Percentiles rank a stretch among this genome's conserved stretches.
Conservation (phyloP, 2,888 invertebrate genomes). For the Dryadula phaetusa region DNA sequence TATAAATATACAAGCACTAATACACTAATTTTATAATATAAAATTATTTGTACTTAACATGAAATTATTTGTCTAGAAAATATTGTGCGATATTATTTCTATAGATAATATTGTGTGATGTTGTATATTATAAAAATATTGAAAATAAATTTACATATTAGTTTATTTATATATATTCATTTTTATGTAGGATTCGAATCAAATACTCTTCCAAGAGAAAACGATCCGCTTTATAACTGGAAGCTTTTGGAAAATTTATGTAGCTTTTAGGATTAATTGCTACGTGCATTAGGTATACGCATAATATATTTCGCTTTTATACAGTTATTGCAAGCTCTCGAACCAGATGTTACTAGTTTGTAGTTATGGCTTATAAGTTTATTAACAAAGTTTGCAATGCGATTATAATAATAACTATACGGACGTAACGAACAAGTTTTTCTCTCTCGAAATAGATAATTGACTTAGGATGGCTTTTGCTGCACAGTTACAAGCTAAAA, state of each 20-base stretch:
- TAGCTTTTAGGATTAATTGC: conserved; percentile 24
- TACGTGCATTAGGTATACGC: conserved; percentile 22
- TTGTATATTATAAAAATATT: too few species aligned
- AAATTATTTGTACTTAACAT: too few species aligned
- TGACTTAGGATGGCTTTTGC: not conserved
- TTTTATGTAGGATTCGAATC: not conserved
- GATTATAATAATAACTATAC: conserved; percentile 20
- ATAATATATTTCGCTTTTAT: conserved; percentile 30
- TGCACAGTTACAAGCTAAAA: not conserved
- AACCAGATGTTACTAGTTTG: conserved; percentile 35
- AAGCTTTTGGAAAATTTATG: conserved; percentile 1
- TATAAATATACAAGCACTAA: too few species aligned
- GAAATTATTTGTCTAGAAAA: too few species aligned
- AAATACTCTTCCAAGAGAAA: not conserved
- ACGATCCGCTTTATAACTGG: not conserved
- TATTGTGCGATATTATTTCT: too few species aligned
- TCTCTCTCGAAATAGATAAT: conserved; percentile 6
- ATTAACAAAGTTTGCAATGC: conserved; percentile 32
- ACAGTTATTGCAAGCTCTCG: conserved; percentile 24
- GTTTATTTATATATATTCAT: too few species aligned
- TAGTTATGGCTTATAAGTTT: conserved; percentile 33
- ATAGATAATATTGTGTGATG: too few species aligned
- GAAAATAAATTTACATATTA: too few species aligned
- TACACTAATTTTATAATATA: too few species aligned
- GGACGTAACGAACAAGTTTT: not conserved